A percentile compares a stretch with the other conserved stretches of the same genome.
These are phyloP conservation scores for Sinella curviseta DNA, from an alignment of 1,140 invertebrate species.

Conservation along the genomic window DNA sequence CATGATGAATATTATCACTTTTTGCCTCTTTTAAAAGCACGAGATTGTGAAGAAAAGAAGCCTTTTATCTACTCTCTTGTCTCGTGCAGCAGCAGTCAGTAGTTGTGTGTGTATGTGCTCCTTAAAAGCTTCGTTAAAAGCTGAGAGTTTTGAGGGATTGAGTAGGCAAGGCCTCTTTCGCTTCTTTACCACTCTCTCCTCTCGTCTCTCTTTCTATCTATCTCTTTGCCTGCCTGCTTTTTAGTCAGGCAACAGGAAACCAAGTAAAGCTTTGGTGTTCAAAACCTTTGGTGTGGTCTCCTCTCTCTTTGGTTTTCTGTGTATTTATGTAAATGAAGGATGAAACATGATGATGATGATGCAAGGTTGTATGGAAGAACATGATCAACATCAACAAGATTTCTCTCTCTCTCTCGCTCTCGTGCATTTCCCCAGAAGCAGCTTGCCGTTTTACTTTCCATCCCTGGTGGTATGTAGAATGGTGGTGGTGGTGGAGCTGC, in stretches of 20 bases:
- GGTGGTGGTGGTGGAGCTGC: no score
- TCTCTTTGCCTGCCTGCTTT: neutral
- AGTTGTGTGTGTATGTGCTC: no score
- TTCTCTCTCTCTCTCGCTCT: no score
- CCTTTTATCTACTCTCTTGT: neutral
- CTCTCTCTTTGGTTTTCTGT: neutral
- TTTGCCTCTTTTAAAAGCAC: neutral
- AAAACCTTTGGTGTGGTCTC: neutral
- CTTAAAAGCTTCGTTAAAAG: neutral
- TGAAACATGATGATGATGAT: neutral
- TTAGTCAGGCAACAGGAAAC: neutral
- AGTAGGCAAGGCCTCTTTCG: no score
- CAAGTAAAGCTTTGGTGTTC: neutral
- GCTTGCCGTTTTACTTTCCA: no score
- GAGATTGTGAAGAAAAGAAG: neutral
- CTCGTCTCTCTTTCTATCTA: neutral
- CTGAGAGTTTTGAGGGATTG: neutral
- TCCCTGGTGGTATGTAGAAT: no score
- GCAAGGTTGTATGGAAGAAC: neutral
- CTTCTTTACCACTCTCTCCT: neutral
- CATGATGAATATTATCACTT: neutral
- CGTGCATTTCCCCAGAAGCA: no score
- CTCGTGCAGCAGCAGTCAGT: neutral
- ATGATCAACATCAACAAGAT: no score
- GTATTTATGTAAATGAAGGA: neutral